A percentile compares a stretch with the other conserved stretches of the same genome.
Evolutionary conservation across 2,888 invertebrate genomes (phyloP).

Genomic region (Aelia acuminata): DNA sequence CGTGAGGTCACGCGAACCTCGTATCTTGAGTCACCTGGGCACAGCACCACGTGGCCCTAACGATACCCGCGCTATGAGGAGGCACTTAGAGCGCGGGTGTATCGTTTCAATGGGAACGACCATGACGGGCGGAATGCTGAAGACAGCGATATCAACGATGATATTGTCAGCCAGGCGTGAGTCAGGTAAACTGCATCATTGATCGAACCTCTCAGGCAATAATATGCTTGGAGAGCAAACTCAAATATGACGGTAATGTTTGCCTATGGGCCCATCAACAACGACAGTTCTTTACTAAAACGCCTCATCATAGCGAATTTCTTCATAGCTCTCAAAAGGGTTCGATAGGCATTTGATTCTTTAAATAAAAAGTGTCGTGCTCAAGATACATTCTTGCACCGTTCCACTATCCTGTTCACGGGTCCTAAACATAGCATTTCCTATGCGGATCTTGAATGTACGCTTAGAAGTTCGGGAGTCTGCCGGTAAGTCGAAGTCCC

Average conservation of each 20-base stretch:
- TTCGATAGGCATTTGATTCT: no score
- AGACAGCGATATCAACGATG: not conserved
- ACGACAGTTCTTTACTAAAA: not conserved
- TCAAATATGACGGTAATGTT: not conserved
- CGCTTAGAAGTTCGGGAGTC: no score
- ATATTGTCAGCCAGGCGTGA: not conserved
- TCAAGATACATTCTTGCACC: no score
- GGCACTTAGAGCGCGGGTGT: not conserved
- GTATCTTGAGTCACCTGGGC: slow-evolving; percentile 14
- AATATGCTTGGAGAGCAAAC: not conserved
- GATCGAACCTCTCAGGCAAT: not conserved
- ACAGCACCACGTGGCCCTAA: not conserved
- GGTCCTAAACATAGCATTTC: no score
- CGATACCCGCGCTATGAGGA: not conserved
- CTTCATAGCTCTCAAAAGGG: not conserved
- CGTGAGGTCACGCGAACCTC: slow-evolving; percentile 11
- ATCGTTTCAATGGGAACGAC: slow-evolving; percentile 22
- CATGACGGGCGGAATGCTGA: not conserved
- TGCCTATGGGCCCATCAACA: not conserved
- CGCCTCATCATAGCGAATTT: not conserved
- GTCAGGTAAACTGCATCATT: not conserved
- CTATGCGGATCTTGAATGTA: no score
- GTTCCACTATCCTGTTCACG: no score
- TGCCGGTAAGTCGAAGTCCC: no score
- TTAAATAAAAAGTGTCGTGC: no score